These are phyloP conservation scores for Tetramorium simillimum DNA, from an alignment of 1,140 invertebrate genomes.

Conservation along the genomic window DNA sequence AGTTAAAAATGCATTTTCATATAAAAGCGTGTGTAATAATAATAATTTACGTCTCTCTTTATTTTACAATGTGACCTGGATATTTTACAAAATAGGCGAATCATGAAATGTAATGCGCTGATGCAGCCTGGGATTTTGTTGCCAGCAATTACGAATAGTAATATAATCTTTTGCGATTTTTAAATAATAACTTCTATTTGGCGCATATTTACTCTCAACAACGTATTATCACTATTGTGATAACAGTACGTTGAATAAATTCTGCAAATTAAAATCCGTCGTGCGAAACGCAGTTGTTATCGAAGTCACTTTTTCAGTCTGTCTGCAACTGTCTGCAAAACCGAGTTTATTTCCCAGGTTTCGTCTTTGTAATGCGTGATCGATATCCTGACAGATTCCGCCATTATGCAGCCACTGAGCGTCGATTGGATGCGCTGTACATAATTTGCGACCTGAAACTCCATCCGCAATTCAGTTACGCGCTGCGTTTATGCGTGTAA, in stretches of 20 bases:
- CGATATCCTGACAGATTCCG: conserved; percentile 54
- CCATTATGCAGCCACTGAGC: conserved; percentile 49
- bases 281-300: not conserved
- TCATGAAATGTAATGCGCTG: not conserved
- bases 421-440: conserved; percentile 55
- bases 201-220: not conserved
- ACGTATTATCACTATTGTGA: not conserved
- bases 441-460: conserved; percentile 59
- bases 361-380: conserved; percentile 51
- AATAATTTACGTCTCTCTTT: conserved; percentile 41
- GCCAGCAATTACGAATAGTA: not conserved
- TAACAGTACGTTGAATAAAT: not conserved
- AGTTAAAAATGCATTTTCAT: conserved; percentile 25
- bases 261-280: not conserved
- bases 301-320: not conserved
- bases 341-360: conserved; percentile 35
- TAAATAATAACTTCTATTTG: not conserved
- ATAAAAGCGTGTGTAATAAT: conserved; percentile 13
- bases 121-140: not conserved
- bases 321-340: not conserved
- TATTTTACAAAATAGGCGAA: not conserved
- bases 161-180: conserved; percentile 3
- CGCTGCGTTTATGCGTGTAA: conserved; percentile 29
- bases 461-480: conserved; percentile 45
- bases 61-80: conserved; percentile 3